Evolutionary conservation across 2,113 vertebrate genomes (phyloP).

Genomic region (Lagopus muta): DNA sequence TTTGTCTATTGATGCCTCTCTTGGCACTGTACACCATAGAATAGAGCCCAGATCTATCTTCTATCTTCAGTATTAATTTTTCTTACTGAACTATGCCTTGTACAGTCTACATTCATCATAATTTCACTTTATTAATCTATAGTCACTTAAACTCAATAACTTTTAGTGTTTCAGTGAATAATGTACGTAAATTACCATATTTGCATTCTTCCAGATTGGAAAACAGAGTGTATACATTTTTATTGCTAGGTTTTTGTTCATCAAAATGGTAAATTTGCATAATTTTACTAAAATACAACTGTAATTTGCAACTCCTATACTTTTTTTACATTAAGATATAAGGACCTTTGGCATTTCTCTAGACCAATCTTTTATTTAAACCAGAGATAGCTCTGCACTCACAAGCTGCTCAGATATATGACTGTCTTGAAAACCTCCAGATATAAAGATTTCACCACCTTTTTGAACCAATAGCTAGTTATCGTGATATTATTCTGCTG

Average conservation of each 20-base stretch:
- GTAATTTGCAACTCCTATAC: background rate
- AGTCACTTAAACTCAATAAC: background rate
- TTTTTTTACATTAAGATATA: background rate
- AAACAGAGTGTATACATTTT: background rate
- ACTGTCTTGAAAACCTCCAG: background rate
- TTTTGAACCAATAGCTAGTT: background rate
- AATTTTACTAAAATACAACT: background rate
- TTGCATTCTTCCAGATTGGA: background rate
- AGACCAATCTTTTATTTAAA: background rate
- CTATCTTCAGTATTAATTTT: background rate
- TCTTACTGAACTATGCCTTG: background rate
- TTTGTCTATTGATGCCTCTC: background rate
- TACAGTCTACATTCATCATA: background rate
- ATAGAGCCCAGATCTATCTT: background rate
- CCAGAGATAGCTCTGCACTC: background rate
- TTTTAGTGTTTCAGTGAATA: background rate
- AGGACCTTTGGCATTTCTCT: background rate
- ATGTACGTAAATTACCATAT: background rate
- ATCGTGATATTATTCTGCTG: background rate
- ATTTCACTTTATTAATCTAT: background rate
- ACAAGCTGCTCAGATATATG: background rate
- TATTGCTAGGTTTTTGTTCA: background rate
- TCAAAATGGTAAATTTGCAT: background rate
- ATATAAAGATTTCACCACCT: background rate
- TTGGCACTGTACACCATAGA: background rate